phyloP scores from a whole-genome alignment of 2,113 vertebrate genomes.

The Clarias gariepinus region DNA sequence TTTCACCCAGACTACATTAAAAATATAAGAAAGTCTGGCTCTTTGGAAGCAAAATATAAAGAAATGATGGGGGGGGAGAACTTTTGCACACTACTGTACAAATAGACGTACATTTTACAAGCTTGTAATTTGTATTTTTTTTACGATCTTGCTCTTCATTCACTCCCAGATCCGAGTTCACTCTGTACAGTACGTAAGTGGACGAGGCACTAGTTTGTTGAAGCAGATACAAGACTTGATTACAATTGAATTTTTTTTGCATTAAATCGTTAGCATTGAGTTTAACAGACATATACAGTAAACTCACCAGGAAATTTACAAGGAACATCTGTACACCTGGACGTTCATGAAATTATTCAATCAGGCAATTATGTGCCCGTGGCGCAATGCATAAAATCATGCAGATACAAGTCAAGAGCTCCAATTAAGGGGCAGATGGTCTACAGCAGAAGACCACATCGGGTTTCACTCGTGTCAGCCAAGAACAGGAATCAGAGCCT shows the following conservation, averaged over 20 bases:
- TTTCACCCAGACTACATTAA: too few species aligned
- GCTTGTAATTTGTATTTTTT: neutral
- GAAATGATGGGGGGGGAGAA: too few species aligned
- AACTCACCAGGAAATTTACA: neutral
- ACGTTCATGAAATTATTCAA: neutral
- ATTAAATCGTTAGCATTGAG: neutral
- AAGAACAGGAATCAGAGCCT: neutral
- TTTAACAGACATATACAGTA: neutral
- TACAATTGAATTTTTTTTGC: neutral
- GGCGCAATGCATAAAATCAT: slow-evolving; percentile 10
- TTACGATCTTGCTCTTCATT: neutral
- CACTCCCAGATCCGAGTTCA: neutral
- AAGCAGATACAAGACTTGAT: neutral
- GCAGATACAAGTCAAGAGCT: neutral
- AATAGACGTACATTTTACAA: neutral
- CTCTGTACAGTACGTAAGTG: too few species aligned
- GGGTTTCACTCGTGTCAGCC: neutral
- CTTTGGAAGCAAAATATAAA: too few species aligned
- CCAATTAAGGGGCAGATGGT: neutral
- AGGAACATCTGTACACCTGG: slow-evolving; percentile 2
- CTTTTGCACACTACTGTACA: too few species aligned
- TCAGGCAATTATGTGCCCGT: neutral
- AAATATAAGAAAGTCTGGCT: too few species aligned
- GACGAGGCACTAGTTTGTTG: too few species aligned
- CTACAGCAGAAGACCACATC: neutral